These are phyloP conservation scores for Oryzias curvinotus DNA, from an alignment of 2,113 vertebrate species.

Conservation along the genomic window DNA sequence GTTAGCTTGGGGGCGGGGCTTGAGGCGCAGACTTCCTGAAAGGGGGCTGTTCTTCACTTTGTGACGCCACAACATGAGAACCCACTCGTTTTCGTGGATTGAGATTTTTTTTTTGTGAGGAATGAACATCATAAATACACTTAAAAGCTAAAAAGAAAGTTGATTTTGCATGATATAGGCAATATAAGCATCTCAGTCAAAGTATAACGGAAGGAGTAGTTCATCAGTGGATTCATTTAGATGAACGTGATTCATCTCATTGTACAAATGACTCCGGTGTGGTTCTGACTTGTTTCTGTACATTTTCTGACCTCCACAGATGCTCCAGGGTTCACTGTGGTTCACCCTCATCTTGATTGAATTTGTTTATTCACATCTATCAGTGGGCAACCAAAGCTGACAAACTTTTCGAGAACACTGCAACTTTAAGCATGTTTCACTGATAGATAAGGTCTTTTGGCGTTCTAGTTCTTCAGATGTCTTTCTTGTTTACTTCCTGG, in stretches of 20 bases:
- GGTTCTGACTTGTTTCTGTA: conserved; percentile 12
- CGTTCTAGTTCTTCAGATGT: conserved; percentile 4
- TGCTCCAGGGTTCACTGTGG: conserved; percentile 4
- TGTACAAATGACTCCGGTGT: not conserved
- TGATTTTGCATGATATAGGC: too few species aligned
- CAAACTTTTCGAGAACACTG: not conserved
- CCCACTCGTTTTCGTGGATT: too few species aligned
- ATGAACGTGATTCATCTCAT: not conserved
- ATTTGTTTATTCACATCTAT: not conserved
- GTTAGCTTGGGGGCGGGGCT: too few species aligned
- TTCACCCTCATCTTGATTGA: not conserved
- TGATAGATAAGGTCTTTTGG: conserved; percentile 13
- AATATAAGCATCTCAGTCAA: too few species aligned
- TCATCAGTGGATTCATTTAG: not conserved
- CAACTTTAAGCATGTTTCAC: conserved; percentile 25
- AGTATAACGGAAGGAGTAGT: too few species aligned
- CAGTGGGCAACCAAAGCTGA: conserved; percentile 17
- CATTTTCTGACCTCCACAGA: not conserved
- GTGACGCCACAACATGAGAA: too few species aligned
- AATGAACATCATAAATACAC: too few species aligned
- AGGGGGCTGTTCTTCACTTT: too few species aligned
- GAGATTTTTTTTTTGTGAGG: too few species aligned
- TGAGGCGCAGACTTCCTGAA: too few species aligned
- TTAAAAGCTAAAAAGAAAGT: too few species aligned
- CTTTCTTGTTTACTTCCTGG: conserved; percentile 27